A percentile compares a stretch with the other conserved stretches of the same genome.
Conservation (phyloP, 2,113 vertebrate species). For the Puma concolor region DNA sequence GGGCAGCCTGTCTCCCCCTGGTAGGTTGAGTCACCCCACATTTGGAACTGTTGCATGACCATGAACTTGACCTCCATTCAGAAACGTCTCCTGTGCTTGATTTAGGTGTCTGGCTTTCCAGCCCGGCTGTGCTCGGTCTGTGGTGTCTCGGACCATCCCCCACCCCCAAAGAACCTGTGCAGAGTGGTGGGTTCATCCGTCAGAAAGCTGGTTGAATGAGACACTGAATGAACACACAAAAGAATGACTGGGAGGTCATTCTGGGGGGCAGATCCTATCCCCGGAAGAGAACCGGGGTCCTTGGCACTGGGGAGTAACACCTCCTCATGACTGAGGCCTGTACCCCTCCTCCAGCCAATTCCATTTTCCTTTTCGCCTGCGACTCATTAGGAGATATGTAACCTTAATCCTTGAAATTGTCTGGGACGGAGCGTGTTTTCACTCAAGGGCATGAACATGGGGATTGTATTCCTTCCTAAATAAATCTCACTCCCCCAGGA, state of each 20-base stretch:
- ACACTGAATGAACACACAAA: background rate
- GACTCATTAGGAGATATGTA: conserved; percentile 19
- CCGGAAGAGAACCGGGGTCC: background rate
- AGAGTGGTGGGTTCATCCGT: rapidly evolving
- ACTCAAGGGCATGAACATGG: background rate
- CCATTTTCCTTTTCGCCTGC: background rate
- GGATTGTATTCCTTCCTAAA: conserved; percentile 45
- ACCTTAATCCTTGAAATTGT: conserved; percentile 22
- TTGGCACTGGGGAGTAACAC: background rate
- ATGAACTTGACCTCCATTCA: background rate
- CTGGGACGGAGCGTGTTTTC: background rate
- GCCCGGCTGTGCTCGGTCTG: rapidly evolving
- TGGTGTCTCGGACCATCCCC: rapidly evolving
- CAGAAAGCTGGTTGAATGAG: background rate
- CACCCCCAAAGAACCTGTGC: too few relatives aligned
- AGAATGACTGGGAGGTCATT: rapidly evolving
- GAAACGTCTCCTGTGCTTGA: background rate
- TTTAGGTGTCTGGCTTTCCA: background rate
- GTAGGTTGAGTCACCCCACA: rapidly evolving
- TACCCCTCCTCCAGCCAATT: background rate
- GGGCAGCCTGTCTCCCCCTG: background rate
- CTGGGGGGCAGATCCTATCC: background rate
- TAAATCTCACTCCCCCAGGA: conserved; percentile 53
- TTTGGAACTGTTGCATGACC: background rate
- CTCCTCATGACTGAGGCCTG: background rate